Evolutionary conservation across 2,797 vertebrate genomes (phyloP).

Genomic region (Xerus rutilus): DNA sequence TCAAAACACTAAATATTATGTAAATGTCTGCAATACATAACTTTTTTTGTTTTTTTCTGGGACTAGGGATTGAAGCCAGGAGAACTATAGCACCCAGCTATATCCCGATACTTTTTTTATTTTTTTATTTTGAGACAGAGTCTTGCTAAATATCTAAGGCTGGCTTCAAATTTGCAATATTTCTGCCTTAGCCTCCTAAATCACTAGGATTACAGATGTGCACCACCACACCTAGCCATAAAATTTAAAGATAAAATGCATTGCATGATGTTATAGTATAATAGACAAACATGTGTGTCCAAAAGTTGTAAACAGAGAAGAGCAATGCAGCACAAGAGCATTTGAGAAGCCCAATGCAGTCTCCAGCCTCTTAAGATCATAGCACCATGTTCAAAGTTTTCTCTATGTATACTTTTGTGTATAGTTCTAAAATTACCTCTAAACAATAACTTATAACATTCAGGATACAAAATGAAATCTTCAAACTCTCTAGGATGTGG

Average conservation of each 20-base stretch:
- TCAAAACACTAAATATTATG: neutral
- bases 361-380: neutral
- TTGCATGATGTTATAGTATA: neutral
- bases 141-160: no score
- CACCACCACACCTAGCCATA: neutral
- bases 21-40: neutral
- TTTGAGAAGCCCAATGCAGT: neutral
- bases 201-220: no score
- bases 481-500: neutral
- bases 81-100: no score
- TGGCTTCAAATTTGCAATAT: no score
- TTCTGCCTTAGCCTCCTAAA: no score
- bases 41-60: no score
- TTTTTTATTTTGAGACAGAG: no score
- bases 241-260: constrained; percentile 31
- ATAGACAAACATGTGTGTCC: neutral
- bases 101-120: no score
- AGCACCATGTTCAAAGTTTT: neutral
- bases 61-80: no score
- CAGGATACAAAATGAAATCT: neutral
- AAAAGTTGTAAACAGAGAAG: neutral
- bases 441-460: neutral
- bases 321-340: neutral
- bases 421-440: neutral
- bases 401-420: neutral